phyloP scores from a whole-genome alignment of 2,888 invertebrate genomes.

The Cheiracanthium punctorium region DNA sequence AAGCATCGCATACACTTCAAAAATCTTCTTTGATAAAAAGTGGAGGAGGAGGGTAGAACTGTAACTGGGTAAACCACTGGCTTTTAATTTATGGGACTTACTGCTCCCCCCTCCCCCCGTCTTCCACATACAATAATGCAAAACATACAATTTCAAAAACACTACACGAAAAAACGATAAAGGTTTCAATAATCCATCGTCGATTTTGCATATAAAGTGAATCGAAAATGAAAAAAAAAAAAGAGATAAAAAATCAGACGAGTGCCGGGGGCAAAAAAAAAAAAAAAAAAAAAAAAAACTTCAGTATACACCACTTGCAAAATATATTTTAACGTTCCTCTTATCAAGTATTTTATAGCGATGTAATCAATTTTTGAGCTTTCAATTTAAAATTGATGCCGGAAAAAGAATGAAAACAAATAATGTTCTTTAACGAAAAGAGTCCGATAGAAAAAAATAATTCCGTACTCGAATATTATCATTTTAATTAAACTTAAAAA shows the following conservation, averaged over 20 bases:
- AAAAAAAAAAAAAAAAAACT: too few species aligned
- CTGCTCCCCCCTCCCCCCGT: too few species aligned
- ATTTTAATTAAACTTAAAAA: too few species aligned
- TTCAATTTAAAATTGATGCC: background rate
- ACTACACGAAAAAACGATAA: background rate
- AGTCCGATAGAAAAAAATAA: background rate
- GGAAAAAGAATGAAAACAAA: background rate
- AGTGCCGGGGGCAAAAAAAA: background rate
- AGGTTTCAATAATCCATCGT: background rate
- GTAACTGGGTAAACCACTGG: too few species aligned
- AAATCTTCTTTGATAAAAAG: too few species aligned
- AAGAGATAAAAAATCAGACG: background rate
- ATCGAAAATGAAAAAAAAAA: background rate
- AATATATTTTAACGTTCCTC: background rate
- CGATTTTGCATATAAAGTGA: background rate
- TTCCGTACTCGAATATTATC: too few species aligned
- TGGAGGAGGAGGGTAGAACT: too few species aligned
- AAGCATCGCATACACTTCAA: too few species aligned
- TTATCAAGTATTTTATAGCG: background rate
- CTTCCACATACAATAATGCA: background rate
- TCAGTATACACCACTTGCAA: constrained; percentile 1
- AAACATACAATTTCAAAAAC: background rate
- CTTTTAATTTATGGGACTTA: too few species aligned
- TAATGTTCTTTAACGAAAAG: background rate
- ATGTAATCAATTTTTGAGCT: background rate